Evolutionary conservation across 2,797 vertebrate genomes (phyloP).

Genomic region (Merluccius polli): DNA sequence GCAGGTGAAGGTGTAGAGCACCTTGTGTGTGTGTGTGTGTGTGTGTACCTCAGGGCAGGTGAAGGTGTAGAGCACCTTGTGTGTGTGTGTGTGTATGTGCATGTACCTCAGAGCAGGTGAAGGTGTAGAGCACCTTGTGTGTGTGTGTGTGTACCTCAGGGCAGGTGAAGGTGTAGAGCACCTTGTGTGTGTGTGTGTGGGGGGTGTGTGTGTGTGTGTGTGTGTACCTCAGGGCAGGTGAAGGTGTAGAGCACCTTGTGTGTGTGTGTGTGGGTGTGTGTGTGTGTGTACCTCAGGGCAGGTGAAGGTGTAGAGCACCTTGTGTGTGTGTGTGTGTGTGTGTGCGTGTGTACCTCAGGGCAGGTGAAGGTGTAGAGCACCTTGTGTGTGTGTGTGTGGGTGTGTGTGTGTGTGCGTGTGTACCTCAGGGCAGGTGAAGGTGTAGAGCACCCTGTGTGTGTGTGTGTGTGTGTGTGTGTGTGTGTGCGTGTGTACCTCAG

Average conservation of each 20-base stretch:
- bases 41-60: constrained; percentile 86
- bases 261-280: not conserved
- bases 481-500: constrained; percentile 74
- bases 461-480: constrained; percentile 1
- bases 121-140: too few species aligned
- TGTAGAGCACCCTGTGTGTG: constrained; percentile 93
- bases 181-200: constrained; percentile 74
- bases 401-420: constrained; percentile 11
- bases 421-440: constrained; percentile 90
- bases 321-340: too few species aligned
- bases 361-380: too few species aligned
- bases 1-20: too few species aligned
- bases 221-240: too few species aligned
- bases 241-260: too few species aligned
- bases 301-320: too few species aligned
- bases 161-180: constrained; percentile 94
- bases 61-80: constrained; percentile 99
- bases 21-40: constrained; percentile 48
- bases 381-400: not conserved
- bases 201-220: too few species aligned
- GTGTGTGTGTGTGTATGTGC: constrained; percentile 5
- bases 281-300: not conserved
- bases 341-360: too few species aligned
- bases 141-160: constrained; percentile 75
- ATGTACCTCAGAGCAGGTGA: too few species aligned